A percentile compares a stretch with the other conserved stretches of the same genome.
Evolutionary conservation across 2,113 vertebrate genomes (phyloP).

Genomic region (Dinomys branickii): DNA sequence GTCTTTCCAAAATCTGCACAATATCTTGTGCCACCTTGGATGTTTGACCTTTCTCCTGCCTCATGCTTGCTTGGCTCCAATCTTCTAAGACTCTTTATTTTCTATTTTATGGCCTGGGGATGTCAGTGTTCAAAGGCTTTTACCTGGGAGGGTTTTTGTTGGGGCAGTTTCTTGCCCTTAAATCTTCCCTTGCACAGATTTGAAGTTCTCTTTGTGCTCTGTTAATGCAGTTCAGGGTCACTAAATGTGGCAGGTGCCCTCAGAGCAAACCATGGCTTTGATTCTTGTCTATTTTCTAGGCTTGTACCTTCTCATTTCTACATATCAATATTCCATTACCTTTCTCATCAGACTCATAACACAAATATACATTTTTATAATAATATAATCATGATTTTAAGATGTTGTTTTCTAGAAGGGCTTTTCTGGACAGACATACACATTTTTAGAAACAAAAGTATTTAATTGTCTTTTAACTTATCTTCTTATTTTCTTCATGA

Average conservation of each 20-base stretch:
- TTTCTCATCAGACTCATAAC: neutral
- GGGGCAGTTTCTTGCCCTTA: neutral
- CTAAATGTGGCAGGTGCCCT: neutral
- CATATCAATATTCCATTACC: neutral
- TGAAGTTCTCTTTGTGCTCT: neutral
- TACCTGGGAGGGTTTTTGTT: neutral
- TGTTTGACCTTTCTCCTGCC: neutral
- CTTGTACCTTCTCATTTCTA: neutral
- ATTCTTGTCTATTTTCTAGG: neutral
- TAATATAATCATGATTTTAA: neutral
- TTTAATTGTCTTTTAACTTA: slow-evolving; percentile 20
- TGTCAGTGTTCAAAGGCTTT: neutral
- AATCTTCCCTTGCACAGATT: neutral
- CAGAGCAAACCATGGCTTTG: neutral
- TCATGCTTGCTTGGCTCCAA: neutral
- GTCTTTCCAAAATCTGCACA: neutral
- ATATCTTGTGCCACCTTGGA: neutral
- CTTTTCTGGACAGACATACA: neutral
- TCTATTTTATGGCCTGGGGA: neutral
- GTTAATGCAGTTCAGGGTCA: neutral
- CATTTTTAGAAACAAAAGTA: slow-evolving; percentile 12
- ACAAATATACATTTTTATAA: neutral
- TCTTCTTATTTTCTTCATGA: neutral
- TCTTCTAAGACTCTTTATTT: neutral
- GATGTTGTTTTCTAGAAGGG: neutral